Evolutionary conservation across 2,888 invertebrate species (phyloP), one percentile per base, ranked within the genome.

Genomic region (Callyntrura guangdongensis): DNA sequence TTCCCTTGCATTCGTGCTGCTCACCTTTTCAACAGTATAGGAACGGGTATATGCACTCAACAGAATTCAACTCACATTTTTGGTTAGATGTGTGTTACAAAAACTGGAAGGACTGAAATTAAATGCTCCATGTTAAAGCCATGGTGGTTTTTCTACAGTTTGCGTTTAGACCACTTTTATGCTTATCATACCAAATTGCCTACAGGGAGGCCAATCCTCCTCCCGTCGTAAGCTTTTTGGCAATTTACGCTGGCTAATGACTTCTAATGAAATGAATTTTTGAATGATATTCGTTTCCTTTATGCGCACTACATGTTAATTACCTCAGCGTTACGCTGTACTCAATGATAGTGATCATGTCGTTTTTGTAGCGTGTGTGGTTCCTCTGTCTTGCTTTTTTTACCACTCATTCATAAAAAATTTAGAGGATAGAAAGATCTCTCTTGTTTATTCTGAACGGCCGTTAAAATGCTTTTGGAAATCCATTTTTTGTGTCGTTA

Each of bases 181-280:
- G 36, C 36, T 36, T 36, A 36, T 53, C 12, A 2, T 53, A 5
- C 53, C 1, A 17, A 61, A 8, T 9, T 79, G 69, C 82, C 89
- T 89, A 83, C 89, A 89, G 83, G 89, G 89, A 84, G 83, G 83
- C 72, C 89, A 45, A 20, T 17, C 82, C 20, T 36, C 5, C 36
- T 79, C n/a, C 36, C 27, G 17, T 72, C 61, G 9, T 64, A 45
- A 64, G 17, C 25, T 61, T 56, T 53, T 61, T 20, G 45, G 69
- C 56, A 79, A 56, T 85, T 89, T 85, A 47, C 64, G 8, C 49
- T 25, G 53, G 9, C 79, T 89, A 89, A 89, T 89, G 89, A 89
- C 85, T 85, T 67, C 8, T 89, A 89, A 89, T 89, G 79, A 89
- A 89, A 89, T 85, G 85, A 9, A 79, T 84, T 85, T 89, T 89